These are phyloP conservation scores for Crocuta crocuta DNA, from an alignment of 2,113 vertebrate species.

Conservation along the genomic window DNA sequence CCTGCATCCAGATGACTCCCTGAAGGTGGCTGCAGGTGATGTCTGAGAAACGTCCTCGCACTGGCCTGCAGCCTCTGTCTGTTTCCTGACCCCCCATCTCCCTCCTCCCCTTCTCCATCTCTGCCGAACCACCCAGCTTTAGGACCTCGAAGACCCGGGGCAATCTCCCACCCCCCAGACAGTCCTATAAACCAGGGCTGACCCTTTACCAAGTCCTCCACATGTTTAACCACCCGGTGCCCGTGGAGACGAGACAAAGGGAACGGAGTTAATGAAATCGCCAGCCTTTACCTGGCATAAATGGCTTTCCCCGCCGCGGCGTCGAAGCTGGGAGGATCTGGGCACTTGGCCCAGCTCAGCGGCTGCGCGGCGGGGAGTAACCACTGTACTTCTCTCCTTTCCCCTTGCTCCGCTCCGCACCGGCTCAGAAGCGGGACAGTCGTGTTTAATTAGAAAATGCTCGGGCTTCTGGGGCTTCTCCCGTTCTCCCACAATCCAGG, in stretches of 20 bases:
- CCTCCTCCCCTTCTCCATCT: neutral
- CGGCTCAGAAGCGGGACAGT: neutral
- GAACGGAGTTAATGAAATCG: neutral
- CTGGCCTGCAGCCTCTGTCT: neutral
- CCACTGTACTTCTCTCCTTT: neutral
- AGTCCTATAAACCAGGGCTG: neutral
- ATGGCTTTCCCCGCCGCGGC: neutral
- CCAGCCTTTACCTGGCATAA: constrained; percentile 8
- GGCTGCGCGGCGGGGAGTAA: neutral
- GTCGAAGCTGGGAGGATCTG: neutral
- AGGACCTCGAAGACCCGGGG: neutral
- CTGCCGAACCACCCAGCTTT: neutral
- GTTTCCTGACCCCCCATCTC: neutral
- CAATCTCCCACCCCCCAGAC: fast-evolving
- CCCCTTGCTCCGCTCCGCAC: fast-evolving
- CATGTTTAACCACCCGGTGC: neutral
- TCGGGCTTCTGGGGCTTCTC: neutral
- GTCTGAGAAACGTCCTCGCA: fast-evolving
- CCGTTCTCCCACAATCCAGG: neutral
- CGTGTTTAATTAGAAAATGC: neutral
- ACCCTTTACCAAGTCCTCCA: neutral
- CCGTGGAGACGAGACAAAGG: neutral
- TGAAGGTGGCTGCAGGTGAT: neutral
- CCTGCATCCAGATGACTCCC: fast-evolving
- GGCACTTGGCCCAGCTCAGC: constrained; percentile 59